Evolutionary conservation across 2,797 vertebrate genomes (phyloP).

Genomic region (Alca torda): DNA sequence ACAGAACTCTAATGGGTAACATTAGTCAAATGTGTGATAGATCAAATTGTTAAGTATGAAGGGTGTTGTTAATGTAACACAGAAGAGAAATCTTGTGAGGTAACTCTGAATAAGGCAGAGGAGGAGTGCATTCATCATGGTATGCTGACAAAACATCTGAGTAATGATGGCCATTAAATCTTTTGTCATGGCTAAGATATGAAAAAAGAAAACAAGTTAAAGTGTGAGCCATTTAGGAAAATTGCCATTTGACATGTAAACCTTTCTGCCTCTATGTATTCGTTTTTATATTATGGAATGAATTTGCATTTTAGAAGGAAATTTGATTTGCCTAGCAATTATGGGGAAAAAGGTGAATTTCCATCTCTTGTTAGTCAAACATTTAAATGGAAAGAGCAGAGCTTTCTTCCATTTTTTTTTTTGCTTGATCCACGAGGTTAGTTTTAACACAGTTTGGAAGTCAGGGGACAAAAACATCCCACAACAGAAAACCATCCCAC

Average conservation of each 20-base stretch:
- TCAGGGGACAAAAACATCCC: rapidly evolving
- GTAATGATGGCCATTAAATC: constrained; percentile 64
- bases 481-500: rapidly evolving
- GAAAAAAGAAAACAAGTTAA: constrained; percentile 54
- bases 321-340: background rate
- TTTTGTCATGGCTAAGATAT: constrained; percentile 47
- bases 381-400: background rate
- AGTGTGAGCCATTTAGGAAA: constrained; percentile 41
- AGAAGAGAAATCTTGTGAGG: constrained; percentile 58
- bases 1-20: constrained; percentile 38
- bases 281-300: background rate
- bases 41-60: constrained; percentile 59
- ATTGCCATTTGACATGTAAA: constrained; percentile 56
- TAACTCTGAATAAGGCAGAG: constrained; percentile 40
- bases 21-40: constrained; percentile 61
- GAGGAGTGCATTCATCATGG: constrained; percentile 58
- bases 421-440: background rate
- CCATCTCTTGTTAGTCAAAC: background rate
- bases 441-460: background rate
- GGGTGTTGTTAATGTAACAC: constrained; percentile 58
- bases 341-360: background rate
- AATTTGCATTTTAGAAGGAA: constrained; percentile 9
- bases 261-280: background rate
- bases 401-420: background rate
- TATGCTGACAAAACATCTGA: constrained; percentile 67